Conservation (phyloP, 1,140 invertebrate genomes). For the Leptestheria dahalacensis region DNA sequence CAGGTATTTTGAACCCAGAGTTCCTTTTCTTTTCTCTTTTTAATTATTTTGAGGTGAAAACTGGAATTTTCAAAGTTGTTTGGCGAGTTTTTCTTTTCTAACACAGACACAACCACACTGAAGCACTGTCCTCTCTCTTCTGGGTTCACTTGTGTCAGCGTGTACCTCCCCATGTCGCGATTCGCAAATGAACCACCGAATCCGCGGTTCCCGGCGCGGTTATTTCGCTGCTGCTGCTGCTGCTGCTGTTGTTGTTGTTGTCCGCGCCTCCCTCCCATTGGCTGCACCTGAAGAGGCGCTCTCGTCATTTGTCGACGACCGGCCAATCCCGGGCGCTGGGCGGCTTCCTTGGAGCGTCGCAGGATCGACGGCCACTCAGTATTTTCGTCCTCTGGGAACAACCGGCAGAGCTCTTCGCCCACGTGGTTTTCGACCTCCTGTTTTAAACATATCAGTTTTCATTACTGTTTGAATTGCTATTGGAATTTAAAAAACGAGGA, state of each 20-base stretch:
- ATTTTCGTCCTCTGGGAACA: constrained; percentile 85
- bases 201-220: constrained; percentile 31
- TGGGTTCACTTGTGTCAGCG: constrained; percentile 3
- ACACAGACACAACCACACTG: neutral
- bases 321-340: constrained; percentile 31
- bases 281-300: constrained; percentile 18
- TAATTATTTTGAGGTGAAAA: neutral
- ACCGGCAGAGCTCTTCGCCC: constrained; percentile 80
- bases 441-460: constrained; percentile 14
- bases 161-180: constrained; percentile 11
- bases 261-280: neutral
- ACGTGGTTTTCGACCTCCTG: constrained; percentile 90
- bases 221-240: constrained; percentile 26
- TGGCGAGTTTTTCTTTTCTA: neutral
- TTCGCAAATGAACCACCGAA: constrained; percentile 19
- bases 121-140: neutral
- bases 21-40: too few species aligned
- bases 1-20: too few species aligned
- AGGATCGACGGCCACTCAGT: constrained; percentile 82
- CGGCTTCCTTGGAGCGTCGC: constrained; percentile 70
- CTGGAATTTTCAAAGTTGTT: neutral
- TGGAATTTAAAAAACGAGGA: neutral
- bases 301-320: constrained; percentile 19
- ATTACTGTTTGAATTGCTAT: neutral
- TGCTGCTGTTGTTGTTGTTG: constrained; percentile 28